Percentiles rank a stretch among this genome's conserved stretches.
These are phyloP conservation scores for Pammene fasciana DNA, from an alignment of 2,888 invertebrate genomes.

Conservation along the genomic window DNA sequence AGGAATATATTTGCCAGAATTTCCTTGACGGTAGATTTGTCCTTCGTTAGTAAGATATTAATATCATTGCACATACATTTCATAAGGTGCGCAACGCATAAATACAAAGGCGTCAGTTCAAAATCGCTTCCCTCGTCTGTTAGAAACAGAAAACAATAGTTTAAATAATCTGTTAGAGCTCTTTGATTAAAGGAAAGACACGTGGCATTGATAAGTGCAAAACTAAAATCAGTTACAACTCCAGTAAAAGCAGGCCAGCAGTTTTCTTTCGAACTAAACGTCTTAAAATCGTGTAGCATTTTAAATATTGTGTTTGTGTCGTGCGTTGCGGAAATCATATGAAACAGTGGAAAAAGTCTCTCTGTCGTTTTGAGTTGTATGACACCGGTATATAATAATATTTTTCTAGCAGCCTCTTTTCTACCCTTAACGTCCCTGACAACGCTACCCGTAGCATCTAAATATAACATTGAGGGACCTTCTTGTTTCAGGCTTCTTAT, in stretches of 20 bases:
- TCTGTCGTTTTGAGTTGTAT: constrained; percentile 6
- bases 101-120: constrained; percentile 4
- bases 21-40: constrained; percentile 1
- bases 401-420: not conserved
- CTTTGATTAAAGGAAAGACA: constrained; percentile 6
- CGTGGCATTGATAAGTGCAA: constrained; percentile 22
- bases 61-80: constrained; percentile 14
- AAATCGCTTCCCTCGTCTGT: not conserved
- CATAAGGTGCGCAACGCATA: constrained; percentile 14
- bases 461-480: constrained; percentile 1
- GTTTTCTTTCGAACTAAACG: not conserved
- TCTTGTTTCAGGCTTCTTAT: not conserved
- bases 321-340: constrained; percentile 16
- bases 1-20: not conserved
- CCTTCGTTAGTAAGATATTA: not conserved
- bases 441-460: constrained; percentile 17
- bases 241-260: constrained; percentile 27
- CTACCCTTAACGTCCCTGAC: not conserved
- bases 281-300: no score
- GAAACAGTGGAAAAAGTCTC: constrained; percentile 20
- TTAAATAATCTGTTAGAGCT: constrained; percentile 4
- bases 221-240: constrained; percentile 15
- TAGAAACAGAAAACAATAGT: constrained; percentile 1
- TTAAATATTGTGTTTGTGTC: constrained; percentile 23
- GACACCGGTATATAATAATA: constrained; percentile 2